Base-by-base conservation (phyloP, 2,113 vertebrate species). In the Heptranchias perlo region DNA sequence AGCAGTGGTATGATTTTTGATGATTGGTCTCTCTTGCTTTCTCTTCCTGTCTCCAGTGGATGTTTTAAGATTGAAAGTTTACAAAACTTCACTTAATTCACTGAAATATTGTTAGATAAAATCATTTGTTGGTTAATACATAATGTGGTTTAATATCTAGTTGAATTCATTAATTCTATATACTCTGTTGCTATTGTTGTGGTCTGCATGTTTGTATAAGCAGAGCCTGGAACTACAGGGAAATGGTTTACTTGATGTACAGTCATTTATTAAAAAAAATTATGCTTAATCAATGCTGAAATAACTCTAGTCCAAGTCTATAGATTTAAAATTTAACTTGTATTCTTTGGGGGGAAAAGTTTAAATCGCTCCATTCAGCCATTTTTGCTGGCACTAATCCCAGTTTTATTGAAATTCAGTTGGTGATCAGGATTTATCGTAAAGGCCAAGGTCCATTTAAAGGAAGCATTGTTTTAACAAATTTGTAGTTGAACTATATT, bases 121-220 rank as follows among this genome's bases (percentile, higher is more conserved):
- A 93, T 93, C 61, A 44, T 16, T 62, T 91, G 52, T 91, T 93
- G 89, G 89, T 93, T 62, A 93, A n/a, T 93, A 62, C n/a, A 62
- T 93, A 61, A 47, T 92, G 28, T 61, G 52, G 87, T 62, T 93
- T 93, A 93, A 93, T 39, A 62, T 64, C 64, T 62, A 93, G 61
- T 58, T 21, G 21, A 92, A 92, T 61, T 62, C 31, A 62, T 92
- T 92, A 92, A 92, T 92, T 92, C 54, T 61, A 16, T 64, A 18
- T n/a, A 23, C 61, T 39, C 18, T 5, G 16, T 93, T 93, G 58
- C 28, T 49, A 2, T n/a, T 91, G 16, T 62, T 93, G 89, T 93
- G 89, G 31, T 62, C 31, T 93, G n/a, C n/a, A 64, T 64, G 1
- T 92, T 92, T 92, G 31, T 92, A 61, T n/a, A 39, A 23, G 18